Evolutionary conservation across 2,888 invertebrate genomes (phyloP), one percentile per base, ranked within the genome.

Genomic region (Sinhomidia bicolor): DNA sequence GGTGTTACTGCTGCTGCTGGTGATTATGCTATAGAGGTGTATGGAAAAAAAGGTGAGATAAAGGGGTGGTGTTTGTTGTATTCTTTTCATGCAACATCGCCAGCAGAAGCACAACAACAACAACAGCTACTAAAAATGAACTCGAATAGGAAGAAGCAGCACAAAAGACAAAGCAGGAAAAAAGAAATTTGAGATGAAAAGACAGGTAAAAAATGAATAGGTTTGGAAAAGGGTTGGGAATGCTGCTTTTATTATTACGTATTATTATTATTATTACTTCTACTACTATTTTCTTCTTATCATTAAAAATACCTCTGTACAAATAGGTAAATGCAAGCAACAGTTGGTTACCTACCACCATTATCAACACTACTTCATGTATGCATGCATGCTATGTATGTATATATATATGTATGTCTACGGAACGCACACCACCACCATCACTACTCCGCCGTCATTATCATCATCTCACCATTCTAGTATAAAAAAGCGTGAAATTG

Each of bases 401-500:
- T n/a, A n/a, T n/a, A n/a, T 65, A 36, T n/a, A 26, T 60, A 29
- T 4, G 51, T 51, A 20, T 57, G 23, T 60, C 17, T 65, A 65
- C 36, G 65, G 36, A 65, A 36, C 65, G 32, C 36, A 36, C 65
- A 65, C 36, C 65, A 74, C 29, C 17, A 14, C 26, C 32, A 36
- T 12, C 51, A 36, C 71, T n/a, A n/a, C n/a, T n/a, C n/a, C 41
- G 5, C 20, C 10, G 36, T 57, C 44, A 71, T 36, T 44, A 54
- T 68, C 47, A 71, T 12, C 17, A 81, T 29, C 76, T 79, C 20
- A 17, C 20, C 32, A 36, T 87, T 80, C 47, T 51, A 65, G 60
- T n/a, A n/a, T n/a, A 54, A 86, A 89, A 89, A 88, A 88, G 88
- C 90, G 90, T 90, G 90, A 90, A 90, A 90, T 90, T 85, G 68